A percentile compares a stretch with the other conserved stretches of the same genome.
Conservation (phyloP, 1,140 invertebrate species). For the Pogonomyrmex californicus region DNA sequence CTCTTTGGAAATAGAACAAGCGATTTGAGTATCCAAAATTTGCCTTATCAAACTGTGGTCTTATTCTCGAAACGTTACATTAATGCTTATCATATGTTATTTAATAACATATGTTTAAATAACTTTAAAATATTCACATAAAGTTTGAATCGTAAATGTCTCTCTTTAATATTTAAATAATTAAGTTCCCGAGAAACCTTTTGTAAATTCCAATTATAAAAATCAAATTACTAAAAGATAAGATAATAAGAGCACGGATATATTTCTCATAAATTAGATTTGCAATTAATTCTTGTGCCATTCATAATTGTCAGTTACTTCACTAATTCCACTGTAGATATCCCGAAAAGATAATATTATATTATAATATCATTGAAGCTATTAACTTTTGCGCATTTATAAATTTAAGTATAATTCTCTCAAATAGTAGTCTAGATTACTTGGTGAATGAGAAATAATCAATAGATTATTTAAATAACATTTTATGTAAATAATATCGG, state of each 20-base stretch:
- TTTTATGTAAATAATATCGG: background rate
- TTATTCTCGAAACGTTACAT: background rate
- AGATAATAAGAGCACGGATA: background rate
- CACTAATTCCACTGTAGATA: background rate
- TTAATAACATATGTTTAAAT: background rate
- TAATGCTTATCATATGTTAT: background rate
- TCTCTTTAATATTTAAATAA: conserved; percentile 30
- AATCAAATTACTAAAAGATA: conserved; percentile 4
- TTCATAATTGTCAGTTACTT: background rate
- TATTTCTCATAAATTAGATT: background rate
- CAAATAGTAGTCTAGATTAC: background rate
- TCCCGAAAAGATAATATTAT: background rate
- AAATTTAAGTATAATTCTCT: conserved; percentile 3
- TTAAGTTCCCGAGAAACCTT: background rate
- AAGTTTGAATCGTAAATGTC: background rate
- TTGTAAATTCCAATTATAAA: background rate
- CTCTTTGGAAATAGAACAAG: background rate
- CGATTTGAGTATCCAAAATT: background rate
- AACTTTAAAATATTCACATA: background rate
- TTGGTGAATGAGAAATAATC: background rate
- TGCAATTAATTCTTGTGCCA: background rate
- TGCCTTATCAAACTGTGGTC: background rate
- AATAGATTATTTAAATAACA: background rate
- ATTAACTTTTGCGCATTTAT: background rate
- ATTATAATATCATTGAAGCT: background rate